Percentiles rank a stretch among this genome's conserved stretches.
Evolutionary conservation across 2,113 vertebrate genomes (phyloP).

Genomic region (Polypterus senegalus): DNA sequence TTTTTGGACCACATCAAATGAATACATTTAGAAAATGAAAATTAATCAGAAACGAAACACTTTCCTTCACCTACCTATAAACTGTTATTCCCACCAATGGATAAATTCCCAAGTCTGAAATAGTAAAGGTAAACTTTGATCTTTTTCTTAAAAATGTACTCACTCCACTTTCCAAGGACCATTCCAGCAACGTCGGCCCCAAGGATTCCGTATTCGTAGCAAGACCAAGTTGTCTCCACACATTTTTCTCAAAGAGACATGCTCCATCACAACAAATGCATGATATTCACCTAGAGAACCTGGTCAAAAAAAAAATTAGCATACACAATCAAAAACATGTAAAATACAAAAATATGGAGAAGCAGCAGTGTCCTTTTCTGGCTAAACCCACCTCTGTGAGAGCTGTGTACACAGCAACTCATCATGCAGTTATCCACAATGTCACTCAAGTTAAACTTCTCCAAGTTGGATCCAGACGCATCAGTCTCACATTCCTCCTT

Average conservation of each 20-base stretch:
- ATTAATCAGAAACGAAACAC: no score
- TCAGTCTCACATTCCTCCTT: conserved; percentile 22
- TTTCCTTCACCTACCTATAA: no score
- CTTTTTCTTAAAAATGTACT: conserved; percentile 14
- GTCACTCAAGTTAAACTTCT: conserved; percentile 42
- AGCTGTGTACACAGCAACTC: conserved; percentile 74
- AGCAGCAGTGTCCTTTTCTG: no score
- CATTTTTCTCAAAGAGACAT: conserved; percentile 41
- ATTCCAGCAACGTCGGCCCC: conserved; percentile 78
- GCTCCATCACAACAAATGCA: conserved; percentile 71
- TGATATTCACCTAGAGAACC: conserved; percentile 73
- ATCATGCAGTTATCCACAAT: conserved; percentile 67
- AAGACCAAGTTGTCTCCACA: conserved; percentile 48
- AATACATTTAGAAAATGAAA: no score
- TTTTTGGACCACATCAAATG: no score
- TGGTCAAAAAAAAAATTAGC: conserved; percentile 18
- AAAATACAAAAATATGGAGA: no score
- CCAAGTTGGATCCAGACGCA: conserved; percentile 22
- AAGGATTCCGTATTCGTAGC: conserved; percentile 77
- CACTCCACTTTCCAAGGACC: conserved; percentile 73
- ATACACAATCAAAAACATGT: no score
- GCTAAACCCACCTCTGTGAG: conserved; percentile 50
- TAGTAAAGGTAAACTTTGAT: no score
- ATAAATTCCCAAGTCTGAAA: no score
- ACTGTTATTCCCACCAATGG: no score